Conservation (phyloP, 2,113 vertebrate species). For the Anoura caudifer region DNA sequence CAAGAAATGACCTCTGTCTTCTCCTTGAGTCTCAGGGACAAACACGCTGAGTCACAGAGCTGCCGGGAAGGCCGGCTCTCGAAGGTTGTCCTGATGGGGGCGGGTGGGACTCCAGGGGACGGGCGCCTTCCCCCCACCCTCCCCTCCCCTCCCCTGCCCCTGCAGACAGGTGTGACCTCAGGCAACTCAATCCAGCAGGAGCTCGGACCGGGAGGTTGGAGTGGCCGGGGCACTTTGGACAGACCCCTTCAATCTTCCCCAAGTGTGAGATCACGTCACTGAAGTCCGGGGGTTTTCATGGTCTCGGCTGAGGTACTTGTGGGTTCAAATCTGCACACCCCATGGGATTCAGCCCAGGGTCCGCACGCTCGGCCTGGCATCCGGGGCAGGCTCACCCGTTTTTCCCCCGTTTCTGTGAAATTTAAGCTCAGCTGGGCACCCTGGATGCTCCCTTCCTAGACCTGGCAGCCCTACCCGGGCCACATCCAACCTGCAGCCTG, state of each 20-base stretch:
- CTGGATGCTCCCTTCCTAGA: background rate
- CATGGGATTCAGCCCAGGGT: background rate
- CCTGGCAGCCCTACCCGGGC: background rate
- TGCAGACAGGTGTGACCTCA: too few species aligned
- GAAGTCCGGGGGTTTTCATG: background rate
- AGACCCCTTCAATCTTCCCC: background rate
- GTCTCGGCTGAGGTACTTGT: background rate
- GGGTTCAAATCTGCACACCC: background rate
- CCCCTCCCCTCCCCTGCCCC: too few species aligned
- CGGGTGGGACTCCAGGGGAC: accelerated
- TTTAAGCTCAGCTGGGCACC: background rate
- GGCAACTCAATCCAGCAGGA: too few species aligned
- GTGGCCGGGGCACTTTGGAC: accelerated
- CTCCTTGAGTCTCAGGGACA: background rate
- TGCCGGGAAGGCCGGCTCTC: accelerated
- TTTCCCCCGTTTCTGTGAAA: background rate
- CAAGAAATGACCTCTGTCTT: background rate
- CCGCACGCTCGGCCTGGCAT: accelerated
- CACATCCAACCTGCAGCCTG: background rate
- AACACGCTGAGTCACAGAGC: background rate
- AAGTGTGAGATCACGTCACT: background rate
- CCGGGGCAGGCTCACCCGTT: background rate
- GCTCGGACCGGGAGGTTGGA: accelerated
- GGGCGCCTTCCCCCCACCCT: accelerated
- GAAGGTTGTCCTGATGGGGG: accelerated